Evolutionary conservation across 2,888 invertebrate genomes (phyloP).

Genomic region (Coecobrya sp.): DNA sequence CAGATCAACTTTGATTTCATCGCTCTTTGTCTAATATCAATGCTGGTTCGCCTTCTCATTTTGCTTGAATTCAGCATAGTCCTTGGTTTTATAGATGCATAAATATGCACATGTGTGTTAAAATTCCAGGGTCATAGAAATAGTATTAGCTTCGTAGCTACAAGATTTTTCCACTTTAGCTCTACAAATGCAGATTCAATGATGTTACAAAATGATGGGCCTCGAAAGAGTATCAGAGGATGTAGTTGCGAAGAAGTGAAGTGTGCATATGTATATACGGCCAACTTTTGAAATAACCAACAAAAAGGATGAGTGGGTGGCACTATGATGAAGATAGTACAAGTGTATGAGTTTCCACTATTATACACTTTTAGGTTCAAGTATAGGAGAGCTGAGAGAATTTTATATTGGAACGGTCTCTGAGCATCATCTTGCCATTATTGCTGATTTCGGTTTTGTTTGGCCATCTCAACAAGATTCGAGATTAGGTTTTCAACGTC

Average conservation of each 20-base stretch:
- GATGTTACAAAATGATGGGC: slow-evolving; percentile 51
- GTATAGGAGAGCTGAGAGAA: too few relatives aligned
- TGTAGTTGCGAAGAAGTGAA: slow-evolving; percentile 1
- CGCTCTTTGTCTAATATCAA: too few relatives aligned
- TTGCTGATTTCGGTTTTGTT: slow-evolving; percentile 78
- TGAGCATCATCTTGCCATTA: slow-evolving; percentile 77
- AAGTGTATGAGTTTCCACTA: not conserved
- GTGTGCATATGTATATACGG: not conserved
- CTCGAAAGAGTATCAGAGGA: not conserved
- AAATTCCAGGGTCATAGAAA: too few relatives aligned
- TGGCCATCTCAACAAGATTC: slow-evolving; percentile 78
- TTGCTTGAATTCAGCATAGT: not conserved
- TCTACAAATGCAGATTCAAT: slow-evolving; percentile 58
- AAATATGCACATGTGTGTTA: not conserved
- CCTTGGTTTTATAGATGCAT: slow-evolving; percentile 12
- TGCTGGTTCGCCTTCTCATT: not conserved
- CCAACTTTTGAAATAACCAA: slow-evolving; percentile 8
- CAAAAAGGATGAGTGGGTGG: slow-evolving; percentile 28
- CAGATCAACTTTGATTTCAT: too few relatives aligned
- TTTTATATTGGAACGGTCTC: slow-evolving; percentile 47
- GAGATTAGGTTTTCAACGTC: slow-evolving; percentile 76
- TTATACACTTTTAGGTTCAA: not conserved
- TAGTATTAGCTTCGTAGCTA: not conserved
- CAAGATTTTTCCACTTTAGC: slow-evolving; percentile 51
- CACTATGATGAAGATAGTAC: slow-evolving; percentile 7